Base-by-base conservation (phyloP, 1,140 invertebrate species). In the Drosophila yakuba region DNA sequence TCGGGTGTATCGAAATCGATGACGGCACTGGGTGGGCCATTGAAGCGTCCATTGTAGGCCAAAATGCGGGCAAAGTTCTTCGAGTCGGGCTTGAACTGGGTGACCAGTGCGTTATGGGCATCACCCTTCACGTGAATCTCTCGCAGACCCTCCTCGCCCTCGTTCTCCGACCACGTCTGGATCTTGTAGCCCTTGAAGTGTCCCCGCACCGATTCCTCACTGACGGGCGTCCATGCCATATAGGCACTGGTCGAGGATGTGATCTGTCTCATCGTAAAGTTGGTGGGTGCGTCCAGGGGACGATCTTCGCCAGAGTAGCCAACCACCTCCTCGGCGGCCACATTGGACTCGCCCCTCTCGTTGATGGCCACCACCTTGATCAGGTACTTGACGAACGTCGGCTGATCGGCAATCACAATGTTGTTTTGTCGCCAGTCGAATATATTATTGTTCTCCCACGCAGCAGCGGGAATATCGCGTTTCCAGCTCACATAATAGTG, bases 231-330 rank as follows among this genome's bases (percentile, higher is more conserved):
- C 98, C 98, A 98, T 54, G 95, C 95, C n/a, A 98, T 93, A 15
- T 96, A 85, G 0, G 97, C 97, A 5, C 94, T 95, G 44, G 95
- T 97, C 14, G 95, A 95, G 14, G 95, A 95, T 23, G 94, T 95
- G 14, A 97, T 94, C 82, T 96, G 93, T 0, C 95, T 91, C 41
- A 98, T 91, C 0, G 96, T 96, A 86, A 99, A 98, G 92, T 98
- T 98, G 2, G 93, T 93, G 0, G 98, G 98, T 0, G 97, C 95
- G 85, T 97, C 95, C 0, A 94, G 92, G 0, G 98, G 98, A 72
- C 95, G 94, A 93, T 98, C 97, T 94, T 99, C 98, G 50, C 99
- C 99, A 0, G 98, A 99, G 93, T 96, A 99, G 10, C 99, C 99
- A 58, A 95, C 94, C 1, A 97, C 94, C 93, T 97, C 96, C 20